Evolutionary conservation across 2,888 invertebrate genomes (phyloP), one percentile per base, ranked within the genome.

Genomic region (Lithophane socia): DNA sequence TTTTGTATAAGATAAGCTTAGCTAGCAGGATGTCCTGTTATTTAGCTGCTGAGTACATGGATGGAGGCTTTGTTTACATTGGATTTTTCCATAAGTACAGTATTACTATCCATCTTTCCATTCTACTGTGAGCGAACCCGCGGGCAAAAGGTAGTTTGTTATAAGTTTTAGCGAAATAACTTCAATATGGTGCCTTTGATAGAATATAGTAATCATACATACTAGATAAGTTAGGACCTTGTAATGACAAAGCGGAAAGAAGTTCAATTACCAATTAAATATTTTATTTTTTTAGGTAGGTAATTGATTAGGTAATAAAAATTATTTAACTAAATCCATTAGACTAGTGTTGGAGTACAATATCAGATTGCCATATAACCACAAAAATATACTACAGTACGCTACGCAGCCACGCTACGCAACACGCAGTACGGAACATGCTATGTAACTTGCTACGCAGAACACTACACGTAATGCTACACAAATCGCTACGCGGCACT

Each of bases 11-110:
- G 61, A 58, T 61, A 54, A 54, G 52, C 63, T 61, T 37, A 61
- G 80, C 60, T 18, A 56, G 64, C 75, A 86, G 88, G 86, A 86
- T 67, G 74, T 86, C 86, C 86, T 83, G 84, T 58, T 77, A 67
- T 86, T 86, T 78, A 67, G n/a, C 60, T 49, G 37, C 37, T 12
- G 54, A 60, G 29, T 24, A 54, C 18, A 7, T 65, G 1, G 18
- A 10, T 61, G 29, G 12, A 56, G 21, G 29, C 60, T 29, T 60
- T 60, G 29, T 60, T 60, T 60, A 16, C 29, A 16, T 24, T 12
- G 58, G 24, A 58, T 29, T 8, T 60, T 63, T 70, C 24, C 21
- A 18, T 21, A 21, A 8, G 68, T 10, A n/a, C 54, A 16, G 9
- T 16, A 21, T 13, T 13, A 58, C 56, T 58, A 13, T 7, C 2